Evolutionary conservation across 2,797 vertebrate genomes (phyloP), one percentile per base, ranked within the genome.

Genomic region (Tenualosa thibaudeaui): DNA sequence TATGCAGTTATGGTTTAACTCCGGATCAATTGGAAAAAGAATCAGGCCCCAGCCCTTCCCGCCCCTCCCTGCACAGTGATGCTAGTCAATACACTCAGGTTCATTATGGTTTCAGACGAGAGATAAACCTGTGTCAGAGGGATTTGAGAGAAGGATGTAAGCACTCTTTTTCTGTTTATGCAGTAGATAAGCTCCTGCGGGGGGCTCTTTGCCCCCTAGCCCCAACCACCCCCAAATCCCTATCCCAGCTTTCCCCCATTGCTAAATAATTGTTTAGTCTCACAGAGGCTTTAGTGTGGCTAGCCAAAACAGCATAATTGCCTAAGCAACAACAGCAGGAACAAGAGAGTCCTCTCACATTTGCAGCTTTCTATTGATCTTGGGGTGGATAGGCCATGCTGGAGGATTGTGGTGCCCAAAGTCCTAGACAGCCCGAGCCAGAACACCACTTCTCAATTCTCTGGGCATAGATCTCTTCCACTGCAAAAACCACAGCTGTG

Each of bases 131-230:
- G 40, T 78, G 71, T 78, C 19, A 12, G 40, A 46, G 71, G 71
- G 71, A 78, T 78, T 78, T 46, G 71, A 46, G 71, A 78, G 71
- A 78, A 17, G 37, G 71, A 78, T 78, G 17, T 78, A 78, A 78
- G 40, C 22, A 78, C 71, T 78, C 71, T 17, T 78, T 2, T 43
- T 78, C 71, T 40, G 15, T 46, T 78, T 78, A 5, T 22, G 71
- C 4, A 78, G 71, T 43, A 46, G 71, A 78, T 78, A 78, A 78
- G 71, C 15, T 46, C 5, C 40, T 78, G 15, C 1, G 71, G 71
- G 17, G 40, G 71, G 5, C 5, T 9, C 71, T 40, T 3, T 5
- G 22, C 37, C 71, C 31, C 68, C 37, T 3, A 17, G 17, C 24
- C 1, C 62, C n/a, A 65, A 65, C 60, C n/a, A 26, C 4, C n/a